Evolutionary conservation across 2,888 invertebrate species (phyloP).

Genomic region (Polydrusus pterygomalis): DNA sequence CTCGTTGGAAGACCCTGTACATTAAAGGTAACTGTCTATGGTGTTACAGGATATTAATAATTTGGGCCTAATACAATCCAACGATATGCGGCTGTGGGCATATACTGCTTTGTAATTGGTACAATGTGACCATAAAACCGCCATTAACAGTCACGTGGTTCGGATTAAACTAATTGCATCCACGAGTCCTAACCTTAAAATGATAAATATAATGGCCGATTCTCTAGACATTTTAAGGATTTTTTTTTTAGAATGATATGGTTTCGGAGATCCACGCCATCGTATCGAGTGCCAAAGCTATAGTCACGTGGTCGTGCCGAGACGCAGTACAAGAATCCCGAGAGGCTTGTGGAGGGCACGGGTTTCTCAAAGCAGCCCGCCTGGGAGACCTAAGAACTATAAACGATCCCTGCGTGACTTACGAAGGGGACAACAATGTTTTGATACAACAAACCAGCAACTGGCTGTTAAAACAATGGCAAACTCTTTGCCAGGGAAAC

Average conservation of each 20-base stretch:
- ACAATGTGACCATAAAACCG: no score
- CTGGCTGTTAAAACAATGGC: constrained; percentile 85
- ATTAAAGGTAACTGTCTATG: no score
- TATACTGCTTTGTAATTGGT: no score
- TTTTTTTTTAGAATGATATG: constrained; percentile 75
- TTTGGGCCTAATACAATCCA: no score
- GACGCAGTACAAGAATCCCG: constrained; percentile 87
- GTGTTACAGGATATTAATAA: no score
- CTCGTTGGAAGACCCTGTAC: no score
- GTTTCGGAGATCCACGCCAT: constrained; percentile 83
- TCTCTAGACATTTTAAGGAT: not conserved
- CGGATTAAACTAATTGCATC: no score
- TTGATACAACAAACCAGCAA: constrained; percentile 92
- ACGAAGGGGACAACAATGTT: constrained; percentile 96
- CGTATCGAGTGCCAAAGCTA: constrained; percentile 80
- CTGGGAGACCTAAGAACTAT: constrained; percentile 89
- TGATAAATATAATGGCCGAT: not conserved
- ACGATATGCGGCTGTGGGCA: no score
- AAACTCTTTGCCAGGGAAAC: constrained; percentile 70
- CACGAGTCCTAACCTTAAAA: no score
- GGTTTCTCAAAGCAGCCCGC: constrained; percentile 87
- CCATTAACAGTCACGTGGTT: no score
- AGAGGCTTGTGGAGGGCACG: constrained; percentile 93
- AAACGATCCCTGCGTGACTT: constrained; percentile 93
- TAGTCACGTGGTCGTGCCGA: constrained; percentile 85